A percentile compares a stretch with the other conserved stretches of the same genome.
Evolutionary conservation across 2,113 vertebrate genomes (phyloP).

Genomic region (Python bivittatus): DNA sequence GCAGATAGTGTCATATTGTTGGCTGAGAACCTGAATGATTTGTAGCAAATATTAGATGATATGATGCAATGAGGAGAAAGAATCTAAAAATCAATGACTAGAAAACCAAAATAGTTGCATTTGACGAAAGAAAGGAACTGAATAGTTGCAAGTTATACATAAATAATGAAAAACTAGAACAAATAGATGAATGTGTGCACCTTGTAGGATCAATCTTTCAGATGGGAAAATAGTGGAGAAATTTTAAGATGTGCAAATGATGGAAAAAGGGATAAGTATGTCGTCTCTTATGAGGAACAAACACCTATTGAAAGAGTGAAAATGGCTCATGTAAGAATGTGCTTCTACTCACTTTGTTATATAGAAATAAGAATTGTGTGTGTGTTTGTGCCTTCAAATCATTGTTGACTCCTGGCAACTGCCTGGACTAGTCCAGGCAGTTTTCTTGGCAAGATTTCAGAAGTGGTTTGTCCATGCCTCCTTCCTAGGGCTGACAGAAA

Average conservation of each 20-base stretch:
- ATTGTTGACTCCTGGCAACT: not conserved
- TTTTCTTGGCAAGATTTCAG: not conserved
- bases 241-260: not conserved
- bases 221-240: not conserved
- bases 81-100: not conserved
- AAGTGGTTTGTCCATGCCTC: not conserved
- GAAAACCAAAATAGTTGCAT: not conserved
- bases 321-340: not conserved
- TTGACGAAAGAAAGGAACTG: not conserved
- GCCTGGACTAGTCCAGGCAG: not conserved
- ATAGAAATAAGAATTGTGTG: not conserved
- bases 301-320: not conserved
- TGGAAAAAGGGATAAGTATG: not conserved
- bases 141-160: not conserved
- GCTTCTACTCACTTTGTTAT: not conserved
- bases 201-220: too few species aligned
- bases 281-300: not conserved
- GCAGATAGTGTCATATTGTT: not conserved
- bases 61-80: not conserved
- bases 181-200: not conserved
- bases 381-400: not conserved
- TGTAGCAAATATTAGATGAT: not conserved
- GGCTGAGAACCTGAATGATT: not conserved
- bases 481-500: not conserved
- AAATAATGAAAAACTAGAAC: not conserved